Percentiles rank a stretch among this genome's conserved stretches.
phyloP scores from a whole-genome alignment of 23 tunicate species.

The Ciona savignyi region DNA sequence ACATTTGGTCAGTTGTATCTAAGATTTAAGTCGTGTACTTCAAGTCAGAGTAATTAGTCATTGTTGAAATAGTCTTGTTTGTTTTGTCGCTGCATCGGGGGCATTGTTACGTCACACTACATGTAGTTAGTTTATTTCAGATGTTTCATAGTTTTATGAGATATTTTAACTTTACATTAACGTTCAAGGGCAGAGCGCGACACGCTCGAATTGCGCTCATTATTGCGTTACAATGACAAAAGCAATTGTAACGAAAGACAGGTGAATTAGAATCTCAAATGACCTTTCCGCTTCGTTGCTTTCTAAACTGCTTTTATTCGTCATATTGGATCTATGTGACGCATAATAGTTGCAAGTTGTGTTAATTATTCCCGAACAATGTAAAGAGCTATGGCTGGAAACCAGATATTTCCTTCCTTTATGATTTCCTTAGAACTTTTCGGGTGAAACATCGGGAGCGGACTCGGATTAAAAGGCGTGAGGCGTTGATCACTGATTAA shows the following conservation, averaged over 20 bases:
- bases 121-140: not conserved
- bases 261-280: not conserved
- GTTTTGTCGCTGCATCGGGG: not conserved
- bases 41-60: not conserved
- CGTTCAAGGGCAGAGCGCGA: not conserved
- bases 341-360: not conserved
- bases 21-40: too few relatives aligned
- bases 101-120: not conserved
- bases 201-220: not conserved
- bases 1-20: too few relatives aligned
- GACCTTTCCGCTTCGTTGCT: not conserved
- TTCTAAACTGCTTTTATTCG: not conserved
- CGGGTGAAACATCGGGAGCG: too few relatives aligned
- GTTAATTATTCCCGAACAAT: not conserved
- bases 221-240: not conserved
- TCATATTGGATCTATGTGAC: not conserved
- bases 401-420: not conserved
- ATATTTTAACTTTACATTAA: too few relatives aligned
- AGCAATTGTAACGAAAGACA: not conserved
- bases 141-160: not conserved
- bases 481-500: too few relatives aligned
- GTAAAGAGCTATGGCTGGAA: too few relatives aligned
- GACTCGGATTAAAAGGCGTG: too few relatives aligned
- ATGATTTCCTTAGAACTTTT: not conserved
- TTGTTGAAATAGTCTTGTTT: not conserved